Base-by-base conservation (phyloP, 2,888 invertebrate species). In the Latrodectus elegans region DNA sequence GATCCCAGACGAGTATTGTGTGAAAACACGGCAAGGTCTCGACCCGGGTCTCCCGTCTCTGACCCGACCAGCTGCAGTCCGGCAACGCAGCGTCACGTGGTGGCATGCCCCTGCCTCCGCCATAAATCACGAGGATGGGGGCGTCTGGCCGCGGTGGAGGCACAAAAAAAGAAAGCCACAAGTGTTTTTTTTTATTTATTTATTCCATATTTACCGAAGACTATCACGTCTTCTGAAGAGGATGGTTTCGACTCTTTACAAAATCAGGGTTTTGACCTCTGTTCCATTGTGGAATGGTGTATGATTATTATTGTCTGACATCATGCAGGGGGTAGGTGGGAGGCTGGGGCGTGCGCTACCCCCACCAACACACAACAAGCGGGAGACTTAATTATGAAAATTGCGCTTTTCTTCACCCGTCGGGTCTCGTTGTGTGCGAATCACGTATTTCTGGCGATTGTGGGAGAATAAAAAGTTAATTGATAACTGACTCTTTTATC, bases 251-350 rank as follows among this genome's bases (percentile, higher is more conserved):
- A 68, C 67, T 65, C 80, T 70, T 75, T 49, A 64, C 78, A 73
- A 84, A 73, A 84, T 78, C 78, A 77, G 84, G 84, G 84, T 84
- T 77, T 53, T 55, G 84, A 84, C 84, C 84, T 84, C 82, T 67
- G 75, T 82, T 82, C 73, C 26, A 76, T 82, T 82, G 82, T 78
- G 67, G 73, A 55, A 53, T 9, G 72, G 67, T 83, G 67, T 75
- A 73, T 78, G 84, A 84, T 84, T 77, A 84, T 84, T 64, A 84
- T 84, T 72, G 84, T 78, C 77, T 84, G 77, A 84, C 84, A 84
- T 76, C 51, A 49, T 52, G 55, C 38, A 22, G 15, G 10, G 71
- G 74, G 82, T 74, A 72, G 60, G 60, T 49, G 60, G 26, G 38
- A 52, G 17, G 53, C 73, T 10, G 49, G 26, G 53, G 17, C 73